phyloP scores from a whole-genome alignment of 2,113 vertebrate genomes.

The Thomomys bottae region DNA sequence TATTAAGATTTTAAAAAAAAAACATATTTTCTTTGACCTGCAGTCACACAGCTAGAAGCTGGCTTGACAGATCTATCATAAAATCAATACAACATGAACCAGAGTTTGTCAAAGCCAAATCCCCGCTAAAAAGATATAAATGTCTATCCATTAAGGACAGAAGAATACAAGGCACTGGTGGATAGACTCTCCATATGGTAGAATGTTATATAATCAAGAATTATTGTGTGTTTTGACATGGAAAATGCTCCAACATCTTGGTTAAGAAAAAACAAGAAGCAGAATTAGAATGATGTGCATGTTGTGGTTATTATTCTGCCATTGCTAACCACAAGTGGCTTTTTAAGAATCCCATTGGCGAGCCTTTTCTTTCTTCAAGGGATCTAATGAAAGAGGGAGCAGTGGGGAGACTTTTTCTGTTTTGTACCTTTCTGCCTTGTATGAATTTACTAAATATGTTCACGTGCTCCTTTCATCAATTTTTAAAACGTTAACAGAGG shows the following conservation, averaged over 20 bases:
- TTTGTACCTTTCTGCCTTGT: slow-evolving; percentile 51
- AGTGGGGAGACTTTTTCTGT: neutral
- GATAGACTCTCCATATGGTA: neutral
- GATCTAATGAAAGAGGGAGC: neutral
- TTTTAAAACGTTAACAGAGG: slow-evolving; percentile 71
- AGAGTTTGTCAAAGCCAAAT: neutral
- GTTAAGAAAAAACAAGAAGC: neutral
- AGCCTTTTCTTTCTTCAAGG: slow-evolving; percentile 8
- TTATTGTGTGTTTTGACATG: neutral
- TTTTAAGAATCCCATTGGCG: neutral
- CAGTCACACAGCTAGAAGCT: neutral
- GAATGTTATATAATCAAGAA: neutral
- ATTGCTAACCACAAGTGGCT: neutral
- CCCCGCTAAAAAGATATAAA: neutral
- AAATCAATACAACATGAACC: neutral
- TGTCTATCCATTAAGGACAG: neutral
- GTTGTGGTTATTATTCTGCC: neutral
- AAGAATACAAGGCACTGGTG: neutral
- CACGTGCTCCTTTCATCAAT: slow-evolving; percentile 52
- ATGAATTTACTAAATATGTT: slow-evolving; percentile 66
- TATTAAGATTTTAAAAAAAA: slow-evolving; percentile 47
- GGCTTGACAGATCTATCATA: neutral
- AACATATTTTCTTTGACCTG: neutral
- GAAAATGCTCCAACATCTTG: neutral
- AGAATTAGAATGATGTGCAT: neutral